Percentiles rank a stretch among this genome's conserved stretches.
These are phyloP conservation scores for Sebastes cheni DNA, from an alignment of 2,797 vertebrate species.

Conservation along the genomic window DNA sequence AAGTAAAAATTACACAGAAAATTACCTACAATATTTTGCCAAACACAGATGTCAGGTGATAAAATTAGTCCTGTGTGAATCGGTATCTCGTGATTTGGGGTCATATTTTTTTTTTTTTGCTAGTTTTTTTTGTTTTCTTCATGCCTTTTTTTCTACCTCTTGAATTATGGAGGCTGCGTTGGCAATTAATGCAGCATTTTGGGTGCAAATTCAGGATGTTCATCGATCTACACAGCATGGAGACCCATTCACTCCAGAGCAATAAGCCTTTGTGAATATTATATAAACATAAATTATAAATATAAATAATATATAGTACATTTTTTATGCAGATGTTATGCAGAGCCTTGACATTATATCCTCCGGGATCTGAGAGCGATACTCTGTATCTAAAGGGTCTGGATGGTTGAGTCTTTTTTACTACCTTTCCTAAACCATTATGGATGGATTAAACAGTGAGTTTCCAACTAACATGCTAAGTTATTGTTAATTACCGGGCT, in stretches of 20 bases:
- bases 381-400: not conserved
- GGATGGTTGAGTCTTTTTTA: not conserved
- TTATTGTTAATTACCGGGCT: not conserved
- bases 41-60: not conserved
- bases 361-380: not conserved
- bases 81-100: not conserved
- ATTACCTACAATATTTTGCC: not conserved
- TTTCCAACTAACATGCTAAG: not conserved
- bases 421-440: not conserved
- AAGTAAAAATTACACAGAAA: not conserved
- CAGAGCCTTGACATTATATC: too few relatives aligned
- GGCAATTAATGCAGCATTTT: too few relatives aligned
- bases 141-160: too few relatives aligned
- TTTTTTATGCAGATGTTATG: too few relatives aligned
- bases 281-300: too few relatives aligned
- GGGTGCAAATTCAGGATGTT: too few relatives aligned
- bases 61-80: not conserved
- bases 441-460: not conserved
- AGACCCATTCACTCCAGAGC: too few relatives aligned
- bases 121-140: not conserved
- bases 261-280: too few relatives aligned
- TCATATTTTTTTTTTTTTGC: not conserved
- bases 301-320: too few relatives aligned
- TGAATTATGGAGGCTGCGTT: not conserved
- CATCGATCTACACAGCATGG: too few relatives aligned